phyloP scores from a whole-genome alignment of 2,797 vertebrate species.

The Chaunax sp. region DNA sequence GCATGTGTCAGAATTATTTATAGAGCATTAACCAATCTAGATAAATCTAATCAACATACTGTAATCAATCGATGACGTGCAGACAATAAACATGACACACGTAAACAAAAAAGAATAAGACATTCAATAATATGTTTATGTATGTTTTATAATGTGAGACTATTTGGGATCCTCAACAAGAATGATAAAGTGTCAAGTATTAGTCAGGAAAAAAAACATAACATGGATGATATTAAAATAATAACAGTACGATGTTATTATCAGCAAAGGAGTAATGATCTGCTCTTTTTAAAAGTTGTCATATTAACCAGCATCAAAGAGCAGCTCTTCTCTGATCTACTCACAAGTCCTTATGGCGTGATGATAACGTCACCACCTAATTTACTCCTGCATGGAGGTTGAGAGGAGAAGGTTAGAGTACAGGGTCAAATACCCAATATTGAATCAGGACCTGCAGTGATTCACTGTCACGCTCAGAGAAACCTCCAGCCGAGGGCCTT shows the following conservation, averaged over 20 bases:
- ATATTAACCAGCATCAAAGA: background rate
- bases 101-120: background rate
- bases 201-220: no score
- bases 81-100: background rate
- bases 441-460: slow-evolving; percentile 3
- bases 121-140: background rate
- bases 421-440: background rate
- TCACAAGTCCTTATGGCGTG: no score
- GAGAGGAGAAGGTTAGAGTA: slow-evolving; percentile 10
- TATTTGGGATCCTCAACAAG: no score
- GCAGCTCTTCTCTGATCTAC: background rate
- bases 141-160: no score
- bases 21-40: no score
- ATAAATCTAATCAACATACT: no score
- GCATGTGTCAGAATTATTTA: no score
- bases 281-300: background rate
- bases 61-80: background rate
- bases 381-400: slow-evolving; percentile 5
- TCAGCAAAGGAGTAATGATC: background rate
- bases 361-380: slow-evolving; percentile 24
- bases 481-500: slow-evolving; percentile 9
- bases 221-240: background rate
- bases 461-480: background rate
- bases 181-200: background rate
- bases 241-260: background rate